Evolutionary conservation across 2,113 vertebrate species (phyloP), one percentile per base, ranked within the genome.

Genomic region (Pelusios castaneus): DNA sequence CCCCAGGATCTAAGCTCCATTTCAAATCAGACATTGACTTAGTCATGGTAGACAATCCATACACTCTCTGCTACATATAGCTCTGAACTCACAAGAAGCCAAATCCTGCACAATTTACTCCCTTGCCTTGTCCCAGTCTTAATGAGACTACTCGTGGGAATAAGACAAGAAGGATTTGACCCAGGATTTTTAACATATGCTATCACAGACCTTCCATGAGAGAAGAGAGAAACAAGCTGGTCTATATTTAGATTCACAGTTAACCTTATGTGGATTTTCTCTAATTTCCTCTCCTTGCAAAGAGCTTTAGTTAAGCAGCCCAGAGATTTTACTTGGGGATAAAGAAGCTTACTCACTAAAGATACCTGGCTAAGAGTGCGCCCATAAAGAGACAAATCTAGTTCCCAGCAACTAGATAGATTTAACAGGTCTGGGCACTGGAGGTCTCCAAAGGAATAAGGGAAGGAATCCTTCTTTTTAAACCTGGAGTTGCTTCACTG

Each of bases 221-320:
- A 83, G 34, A 87, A 86, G 21, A 82, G 58, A 56, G 95, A 89
- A 93, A 41, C 82, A 81, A 75, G 2, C 29, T 95, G 55, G n/a
- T 77, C 88, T 91, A 34, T 93, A 79, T 95, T 95, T 92, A 94
- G 87, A 83, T 85, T 83, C 45, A 34, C 54, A 73, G 16, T 77
- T 95, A 90, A 45, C 11, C 38, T 93, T 82, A 89, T 89, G n/a
- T 47, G 45, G 58, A 80, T 96, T 96, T 96, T 91, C 83, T 96
- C 90, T 29, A 89, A 89, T 82, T 73, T 83, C 29, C 10, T 87
- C 13, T 94, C 38, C 4, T 85, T 67, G 88, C 70, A 85, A 51
- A 91, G 78, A 77, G 27, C 7, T 92, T 95, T 82, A 87, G 41
- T 45, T 87, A 80, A 83, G 60, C 27, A 45, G 79, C 49, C 75